Conservation (phyloP, 2,888 invertebrate species). For the Cybosia mesomella region DNA sequence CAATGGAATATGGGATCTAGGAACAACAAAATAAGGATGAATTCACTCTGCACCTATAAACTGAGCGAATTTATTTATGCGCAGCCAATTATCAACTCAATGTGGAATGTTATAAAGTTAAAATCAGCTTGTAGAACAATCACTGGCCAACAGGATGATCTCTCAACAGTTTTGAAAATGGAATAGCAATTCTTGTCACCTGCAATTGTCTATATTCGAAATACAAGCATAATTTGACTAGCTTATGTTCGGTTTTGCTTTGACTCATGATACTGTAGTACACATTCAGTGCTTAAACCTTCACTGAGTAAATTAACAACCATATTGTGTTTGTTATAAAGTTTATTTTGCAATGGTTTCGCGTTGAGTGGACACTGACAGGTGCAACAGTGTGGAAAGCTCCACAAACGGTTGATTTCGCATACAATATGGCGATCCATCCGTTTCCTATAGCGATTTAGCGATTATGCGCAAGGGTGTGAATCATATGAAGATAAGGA, state of each 20-base stretch:
- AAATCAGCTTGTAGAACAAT: conserved; percentile 53
- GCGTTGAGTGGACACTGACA: conserved; percentile 52
- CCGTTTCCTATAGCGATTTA: conserved; percentile 81
- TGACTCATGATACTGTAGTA: conserved; percentile 40
- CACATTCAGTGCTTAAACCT: conserved; percentile 39
- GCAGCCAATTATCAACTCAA: conserved; percentile 48
- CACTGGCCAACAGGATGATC: conserved; percentile 68
- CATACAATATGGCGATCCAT: conserved; percentile 83
- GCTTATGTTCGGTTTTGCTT: conserved; percentile 58
- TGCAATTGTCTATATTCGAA: conserved; percentile 58
- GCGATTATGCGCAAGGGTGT: conserved; percentile 75
- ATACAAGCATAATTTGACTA: conserved; percentile 39
- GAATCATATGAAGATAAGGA: conserved; percentile 51
- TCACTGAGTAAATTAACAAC: conserved; percentile 15
- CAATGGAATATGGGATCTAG: conserved; percentile 50
- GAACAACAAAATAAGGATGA: conserved; percentile 35
- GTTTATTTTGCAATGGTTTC: conserved; percentile 21
- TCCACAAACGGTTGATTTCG: conserved; percentile 80
- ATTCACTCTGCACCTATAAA: conserved; percentile 32
- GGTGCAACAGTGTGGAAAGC: conserved; percentile 83
- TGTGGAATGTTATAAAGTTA: conserved; percentile 44
- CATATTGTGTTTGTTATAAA: accelerated
- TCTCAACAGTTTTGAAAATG: conserved; percentile 73
- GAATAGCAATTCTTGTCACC: conserved; percentile 79
- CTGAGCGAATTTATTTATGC: conserved; percentile 33